Percentiles rank a stretch among this genome's conserved stretches.
Evolutionary conservation across 2,888 invertebrate genomes (phyloP).

Genomic region (Lampropteryx suffumata): DNA sequence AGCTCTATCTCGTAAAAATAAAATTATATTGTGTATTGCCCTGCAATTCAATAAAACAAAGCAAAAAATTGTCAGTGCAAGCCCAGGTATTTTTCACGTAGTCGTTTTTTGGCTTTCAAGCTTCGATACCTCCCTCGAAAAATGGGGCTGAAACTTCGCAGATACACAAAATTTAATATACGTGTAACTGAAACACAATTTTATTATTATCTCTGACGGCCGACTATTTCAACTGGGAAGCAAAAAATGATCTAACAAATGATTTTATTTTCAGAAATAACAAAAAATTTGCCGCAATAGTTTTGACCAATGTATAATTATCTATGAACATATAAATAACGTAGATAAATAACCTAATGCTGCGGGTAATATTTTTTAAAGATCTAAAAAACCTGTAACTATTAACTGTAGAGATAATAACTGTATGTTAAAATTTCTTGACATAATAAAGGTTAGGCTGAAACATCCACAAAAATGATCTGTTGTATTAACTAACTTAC

Average conservation of each 20-base stretch:
- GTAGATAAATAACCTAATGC: no score
- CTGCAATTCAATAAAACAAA: not conserved
- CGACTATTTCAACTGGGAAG: slow-evolving; percentile 45
- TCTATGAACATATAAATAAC: no score
- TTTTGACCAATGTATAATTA: no score
- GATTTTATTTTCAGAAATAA: no score
- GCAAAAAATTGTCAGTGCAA: slow-evolving; percentile 2
- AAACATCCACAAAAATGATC: no score
- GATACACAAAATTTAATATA: slow-evolving; percentile 27
- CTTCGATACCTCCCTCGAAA: slow-evolving; percentile 17
- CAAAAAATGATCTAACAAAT: not conserved
- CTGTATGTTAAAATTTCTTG: no score
- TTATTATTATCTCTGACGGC: slow-evolving; percentile 35
- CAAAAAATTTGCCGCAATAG: no score
- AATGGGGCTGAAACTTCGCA: slow-evolving; percentile 11
- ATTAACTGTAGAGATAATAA: no score
- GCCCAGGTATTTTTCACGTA: slow-evolving; percentile 9
- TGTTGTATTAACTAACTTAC: no score
- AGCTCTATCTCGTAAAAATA: not conserved
- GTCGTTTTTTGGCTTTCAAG: slow-evolving; percentile 14
- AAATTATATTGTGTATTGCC: slow-evolving; percentile 1
- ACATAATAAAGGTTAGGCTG: no score
- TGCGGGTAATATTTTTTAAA: no score
- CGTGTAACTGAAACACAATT: slow-evolving; percentile 29
- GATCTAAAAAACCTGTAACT: no score